Conservation (phyloP, 2,797 vertebrate genomes). For the Huso huso region DNA sequence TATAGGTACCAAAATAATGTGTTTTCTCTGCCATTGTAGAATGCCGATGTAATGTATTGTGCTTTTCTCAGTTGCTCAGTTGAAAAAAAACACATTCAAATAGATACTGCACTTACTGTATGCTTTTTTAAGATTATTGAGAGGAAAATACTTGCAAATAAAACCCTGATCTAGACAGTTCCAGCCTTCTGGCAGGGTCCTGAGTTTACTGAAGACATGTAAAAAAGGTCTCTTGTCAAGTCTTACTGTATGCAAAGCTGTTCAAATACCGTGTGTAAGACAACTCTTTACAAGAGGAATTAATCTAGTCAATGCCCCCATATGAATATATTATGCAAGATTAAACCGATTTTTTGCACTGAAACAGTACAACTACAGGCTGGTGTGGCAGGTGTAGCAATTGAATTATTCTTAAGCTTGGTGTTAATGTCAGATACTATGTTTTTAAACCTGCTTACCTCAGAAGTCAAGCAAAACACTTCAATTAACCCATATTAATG, state of each 20-base stretch:
- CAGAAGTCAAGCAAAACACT: not conserved
- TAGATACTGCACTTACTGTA: no score
- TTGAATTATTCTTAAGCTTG: not conserved
- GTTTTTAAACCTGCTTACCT: not conserved
- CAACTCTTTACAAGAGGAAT: slow-evolving; percentile 2
- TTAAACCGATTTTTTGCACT: slow-evolving; percentile 1
- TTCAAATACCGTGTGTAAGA: not conserved
- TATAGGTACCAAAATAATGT: no score
- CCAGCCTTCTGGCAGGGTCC: no score
- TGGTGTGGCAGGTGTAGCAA: not conserved
- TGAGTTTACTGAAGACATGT: no score
- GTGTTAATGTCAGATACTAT: not conserved
- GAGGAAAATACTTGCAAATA: no score
- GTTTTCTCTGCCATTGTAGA: no score
- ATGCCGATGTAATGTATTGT: no score
- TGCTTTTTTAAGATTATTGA: no score
- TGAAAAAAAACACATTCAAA: no score
- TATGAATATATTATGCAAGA: not conserved
- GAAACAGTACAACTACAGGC: not conserved
- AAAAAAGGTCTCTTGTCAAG: no score
- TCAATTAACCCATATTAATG: not conserved
- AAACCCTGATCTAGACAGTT: no score
- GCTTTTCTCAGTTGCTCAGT: no score
- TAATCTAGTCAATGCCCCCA: not conserved
- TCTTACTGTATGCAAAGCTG: not conserved